phyloP scores from a whole-genome alignment of 2,113 vertebrate genomes.

The Sturnus vulgaris region DNA sequence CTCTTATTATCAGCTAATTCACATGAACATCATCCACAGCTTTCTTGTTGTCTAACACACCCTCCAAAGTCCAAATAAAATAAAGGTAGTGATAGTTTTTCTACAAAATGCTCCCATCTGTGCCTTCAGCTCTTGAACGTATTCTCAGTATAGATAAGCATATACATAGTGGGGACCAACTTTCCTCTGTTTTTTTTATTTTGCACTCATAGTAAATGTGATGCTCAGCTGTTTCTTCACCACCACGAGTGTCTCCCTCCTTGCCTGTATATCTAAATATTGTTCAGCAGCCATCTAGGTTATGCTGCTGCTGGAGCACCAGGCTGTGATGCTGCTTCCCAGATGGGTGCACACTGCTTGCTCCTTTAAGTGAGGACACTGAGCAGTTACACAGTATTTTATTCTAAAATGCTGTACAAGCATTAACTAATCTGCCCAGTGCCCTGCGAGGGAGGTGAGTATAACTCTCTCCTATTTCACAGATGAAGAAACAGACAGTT shows the following conservation, averaged over 20 bases:
- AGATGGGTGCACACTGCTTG: rapidly evolving
- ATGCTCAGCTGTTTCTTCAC: background rate
- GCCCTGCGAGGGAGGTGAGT: background rate
- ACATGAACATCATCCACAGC: background rate
- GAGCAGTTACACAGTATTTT: background rate
- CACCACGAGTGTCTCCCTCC: background rate
- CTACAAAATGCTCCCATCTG: background rate
- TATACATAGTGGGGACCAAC: background rate
- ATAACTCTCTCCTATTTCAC: constrained; percentile 16
- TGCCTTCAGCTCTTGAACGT: background rate
- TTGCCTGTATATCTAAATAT: background rate
- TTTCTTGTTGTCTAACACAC: background rate
- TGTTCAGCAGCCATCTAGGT: background rate
- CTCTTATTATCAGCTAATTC: background rate
- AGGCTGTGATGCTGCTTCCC: background rate
- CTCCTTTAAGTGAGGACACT: background rate
- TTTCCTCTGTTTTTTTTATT: background rate
- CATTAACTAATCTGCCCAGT: background rate
- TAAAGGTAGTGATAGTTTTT: background rate
- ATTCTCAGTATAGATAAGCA: background rate
- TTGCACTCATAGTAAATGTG: background rate
- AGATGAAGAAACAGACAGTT: constrained; percentile 42
- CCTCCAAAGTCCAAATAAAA: background rate
- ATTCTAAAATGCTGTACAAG: background rate
- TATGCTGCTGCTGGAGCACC: background rate